Conservation (phyloP, 2,797 vertebrate species). For the Delichon dasypus region DNA sequence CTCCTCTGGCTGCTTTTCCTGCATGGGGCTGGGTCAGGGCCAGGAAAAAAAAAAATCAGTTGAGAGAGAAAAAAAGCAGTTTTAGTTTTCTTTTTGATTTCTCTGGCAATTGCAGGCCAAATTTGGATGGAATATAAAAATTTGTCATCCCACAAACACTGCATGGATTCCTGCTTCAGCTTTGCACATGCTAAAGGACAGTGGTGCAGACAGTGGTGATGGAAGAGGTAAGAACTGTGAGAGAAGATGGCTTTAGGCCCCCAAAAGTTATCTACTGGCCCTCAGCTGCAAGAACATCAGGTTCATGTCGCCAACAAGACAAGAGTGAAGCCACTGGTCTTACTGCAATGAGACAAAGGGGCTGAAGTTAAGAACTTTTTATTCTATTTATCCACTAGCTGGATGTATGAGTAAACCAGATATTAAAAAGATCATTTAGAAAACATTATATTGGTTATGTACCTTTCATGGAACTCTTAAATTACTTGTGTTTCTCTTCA, state of each 20-base stretch:
- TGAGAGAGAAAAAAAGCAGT: background rate
- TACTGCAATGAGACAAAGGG: background rate
- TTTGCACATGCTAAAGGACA: background rate
- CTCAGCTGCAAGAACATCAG: background rate
- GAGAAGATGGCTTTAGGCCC: background rate
- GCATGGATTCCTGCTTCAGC: background rate
- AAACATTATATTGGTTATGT: background rate
- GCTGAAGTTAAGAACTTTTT: background rate
- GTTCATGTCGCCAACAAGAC: background rate
- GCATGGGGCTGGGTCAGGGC: background rate
- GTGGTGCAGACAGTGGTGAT: fast-evolving
- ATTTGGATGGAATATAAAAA: background rate
- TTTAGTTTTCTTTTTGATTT: background rate
- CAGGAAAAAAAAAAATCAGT: background rate
- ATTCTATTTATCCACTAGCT: background rate
- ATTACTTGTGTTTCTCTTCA: background rate
- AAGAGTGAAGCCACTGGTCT: background rate
- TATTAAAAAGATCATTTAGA: background rate
- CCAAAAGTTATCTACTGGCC: background rate
- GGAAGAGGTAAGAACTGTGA: background rate
- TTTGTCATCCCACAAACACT: background rate
- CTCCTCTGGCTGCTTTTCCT: background rate
- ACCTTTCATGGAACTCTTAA: background rate
- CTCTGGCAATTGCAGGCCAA: background rate
- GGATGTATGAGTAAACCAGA: background rate